phyloP scores from a whole-genome alignment of 2,888 invertebrate genomes.

The Phyto melanocephala region DNA sequence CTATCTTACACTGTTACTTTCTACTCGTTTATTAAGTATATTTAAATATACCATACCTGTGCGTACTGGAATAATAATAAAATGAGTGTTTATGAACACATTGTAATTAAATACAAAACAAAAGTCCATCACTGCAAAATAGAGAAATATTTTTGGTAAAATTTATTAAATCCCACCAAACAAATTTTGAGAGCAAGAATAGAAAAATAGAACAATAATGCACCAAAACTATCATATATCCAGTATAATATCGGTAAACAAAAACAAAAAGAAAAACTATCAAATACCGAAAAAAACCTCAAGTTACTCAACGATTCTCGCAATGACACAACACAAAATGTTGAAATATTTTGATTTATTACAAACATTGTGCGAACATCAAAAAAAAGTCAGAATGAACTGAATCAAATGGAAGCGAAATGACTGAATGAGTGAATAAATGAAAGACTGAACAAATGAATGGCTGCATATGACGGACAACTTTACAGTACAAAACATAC shows the following conservation, averaged over 20 bases:
- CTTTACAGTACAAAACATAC: not conserved
- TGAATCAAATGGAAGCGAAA: not conserved
- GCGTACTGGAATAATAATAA: too few species aligned
- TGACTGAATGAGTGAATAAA: not conserved
- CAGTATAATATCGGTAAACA: not conserved
- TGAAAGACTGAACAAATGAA: not conserved
- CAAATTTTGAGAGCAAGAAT: too few species aligned
- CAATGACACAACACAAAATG: slow-evolving; percentile 72
- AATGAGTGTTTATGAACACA: too few species aligned
- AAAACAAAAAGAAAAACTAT: slow-evolving; percentile 17
- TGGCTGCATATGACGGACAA: slow-evolving; percentile 8
- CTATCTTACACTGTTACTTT: too few species aligned
- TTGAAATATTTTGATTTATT: slow-evolving; percentile 75
- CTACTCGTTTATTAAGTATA: too few species aligned
- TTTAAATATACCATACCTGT: too few species aligned
- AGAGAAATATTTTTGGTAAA: too few species aligned
- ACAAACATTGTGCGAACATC: slow-evolving; percentile 57
- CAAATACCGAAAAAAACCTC: slow-evolving; percentile 23
- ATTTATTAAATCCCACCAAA: too few species aligned
- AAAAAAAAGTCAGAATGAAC: not conserved
- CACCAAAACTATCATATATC: not conserved
- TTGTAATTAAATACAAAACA: too few species aligned
- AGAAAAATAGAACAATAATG: too few species aligned
- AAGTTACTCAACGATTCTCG: slow-evolving; percentile 70
- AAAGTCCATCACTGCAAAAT: too few species aligned